Evolutionary conservation across 2,888 invertebrate species (phyloP).

Genomic region (Serripes groenlandicus): DNA sequence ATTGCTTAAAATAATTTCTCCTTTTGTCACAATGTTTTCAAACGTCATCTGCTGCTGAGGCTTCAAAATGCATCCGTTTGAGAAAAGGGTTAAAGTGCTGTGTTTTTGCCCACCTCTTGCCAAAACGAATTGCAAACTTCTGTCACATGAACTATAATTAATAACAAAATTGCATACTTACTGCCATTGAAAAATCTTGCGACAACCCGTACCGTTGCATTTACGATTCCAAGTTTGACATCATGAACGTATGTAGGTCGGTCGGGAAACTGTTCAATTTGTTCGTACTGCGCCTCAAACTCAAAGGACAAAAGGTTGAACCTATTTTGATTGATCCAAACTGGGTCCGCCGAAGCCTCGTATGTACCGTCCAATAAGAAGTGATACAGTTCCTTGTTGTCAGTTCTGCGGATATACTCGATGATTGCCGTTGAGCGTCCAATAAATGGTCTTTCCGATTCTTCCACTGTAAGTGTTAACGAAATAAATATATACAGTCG

Average conservation of each 20-base stretch:
- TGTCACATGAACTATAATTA: no score
- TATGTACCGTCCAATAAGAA: slow-evolving; percentile 47
- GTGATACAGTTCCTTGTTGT: slow-evolving; percentile 17
- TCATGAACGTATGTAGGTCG: slow-evolving; percentile 50
- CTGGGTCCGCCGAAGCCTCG: not conserved
- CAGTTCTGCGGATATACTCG: slow-evolving; percentile 10
- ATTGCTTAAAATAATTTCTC: not conserved
- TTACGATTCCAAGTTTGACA: slow-evolving; percentile 34
- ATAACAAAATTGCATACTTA: no score
- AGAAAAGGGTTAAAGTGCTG: not conserved
- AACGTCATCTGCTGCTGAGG: not conserved
- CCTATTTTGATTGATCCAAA: slow-evolving; percentile 43
- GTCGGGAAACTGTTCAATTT: slow-evolving; percentile 26
- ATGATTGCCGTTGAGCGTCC: slow-evolving; percentile 37
- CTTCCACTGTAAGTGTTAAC: slow-evolving; percentile 11
- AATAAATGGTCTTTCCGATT: slow-evolving; percentile 31
- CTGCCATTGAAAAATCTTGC: not conserved
- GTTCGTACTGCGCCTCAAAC: slow-evolving; percentile 30
- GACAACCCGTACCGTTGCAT: not conserved
- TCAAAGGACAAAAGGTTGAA: slow-evolving; percentile 52
- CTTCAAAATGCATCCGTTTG: not conserved
- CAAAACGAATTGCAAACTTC: no score
- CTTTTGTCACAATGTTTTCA: not conserved
- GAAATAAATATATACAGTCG: no score
- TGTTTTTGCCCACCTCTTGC: no score